Percentiles rank a stretch among this genome's conserved stretches.
Conservation (phyloP, 2,888 invertebrate species). For the Rhingia rostrata region DNA sequence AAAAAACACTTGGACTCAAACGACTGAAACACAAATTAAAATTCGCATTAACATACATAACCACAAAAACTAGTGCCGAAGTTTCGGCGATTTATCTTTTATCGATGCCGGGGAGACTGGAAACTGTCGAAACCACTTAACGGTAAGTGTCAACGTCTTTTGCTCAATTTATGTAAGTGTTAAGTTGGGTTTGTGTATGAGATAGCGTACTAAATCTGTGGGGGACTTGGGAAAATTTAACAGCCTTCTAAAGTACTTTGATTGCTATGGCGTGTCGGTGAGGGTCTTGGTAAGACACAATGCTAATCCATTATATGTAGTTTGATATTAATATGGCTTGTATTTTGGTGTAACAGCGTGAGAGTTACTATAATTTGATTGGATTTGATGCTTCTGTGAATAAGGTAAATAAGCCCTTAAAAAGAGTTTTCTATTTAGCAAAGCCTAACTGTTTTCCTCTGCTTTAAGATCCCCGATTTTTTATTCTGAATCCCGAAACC, state of each 20-base stretch:
- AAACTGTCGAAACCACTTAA: slow-evolving; percentile 49
- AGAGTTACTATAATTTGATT: slow-evolving; percentile 79
- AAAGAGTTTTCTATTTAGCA: too few relatives aligned
- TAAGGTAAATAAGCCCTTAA: slow-evolving; percentile 1
- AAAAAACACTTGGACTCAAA: too few relatives aligned
- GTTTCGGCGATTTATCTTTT: slow-evolving; percentile 76
- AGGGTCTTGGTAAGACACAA: slow-evolving; percentile 85
- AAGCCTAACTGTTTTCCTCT: slow-evolving; percentile 15
- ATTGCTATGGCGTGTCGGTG: slow-evolving; percentile 85
- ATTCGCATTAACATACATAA: not conserved
- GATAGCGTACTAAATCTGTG: slow-evolving; percentile 76
- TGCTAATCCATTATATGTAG: slow-evolving; percentile 21
- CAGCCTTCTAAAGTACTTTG: slow-evolving; percentile 65
- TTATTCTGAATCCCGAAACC: not conserved
- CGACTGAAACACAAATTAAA: not conserved
- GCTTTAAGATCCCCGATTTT: not conserved
- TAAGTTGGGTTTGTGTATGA: slow-evolving; percentile 26
- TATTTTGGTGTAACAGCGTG: slow-evolving; percentile 76
- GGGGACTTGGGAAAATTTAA: slow-evolving; percentile 72
- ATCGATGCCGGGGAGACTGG: slow-evolving; percentile 54
- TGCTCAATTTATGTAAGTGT: not conserved
- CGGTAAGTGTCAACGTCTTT: slow-evolving; percentile 63
- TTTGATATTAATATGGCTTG: slow-evolving; percentile 10
- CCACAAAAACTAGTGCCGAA: slow-evolving; percentile 72
- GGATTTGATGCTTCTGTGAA: slow-evolving; percentile 74